Percentiles rank a stretch among this genome's conserved stretches.
Conservation (phyloP, 2,888 invertebrate genomes). For the Pteria penguin region DNA sequence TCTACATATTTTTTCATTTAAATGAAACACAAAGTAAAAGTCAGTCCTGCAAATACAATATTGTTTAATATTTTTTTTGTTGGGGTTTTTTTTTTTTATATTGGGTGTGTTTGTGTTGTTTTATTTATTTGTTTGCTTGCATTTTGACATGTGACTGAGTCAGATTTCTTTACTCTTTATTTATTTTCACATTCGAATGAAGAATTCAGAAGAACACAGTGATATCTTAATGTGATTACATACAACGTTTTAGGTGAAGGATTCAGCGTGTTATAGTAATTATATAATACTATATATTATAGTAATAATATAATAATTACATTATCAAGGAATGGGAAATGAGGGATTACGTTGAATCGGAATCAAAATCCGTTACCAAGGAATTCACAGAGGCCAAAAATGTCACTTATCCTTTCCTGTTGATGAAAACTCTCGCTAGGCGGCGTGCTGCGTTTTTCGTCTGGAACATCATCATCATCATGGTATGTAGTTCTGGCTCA, state of each 20-base stretch:
- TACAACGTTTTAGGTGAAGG: neutral
- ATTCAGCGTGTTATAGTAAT: neutral
- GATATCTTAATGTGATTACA: neutral
- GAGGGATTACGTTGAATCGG: conserved; percentile 68
- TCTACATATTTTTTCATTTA: too few relatives aligned
- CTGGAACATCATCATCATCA: conserved; percentile 77
- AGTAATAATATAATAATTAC: neutral
- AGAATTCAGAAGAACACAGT: neutral
- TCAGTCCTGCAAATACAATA: too few relatives aligned
- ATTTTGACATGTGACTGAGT: neutral
- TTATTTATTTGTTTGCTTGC: neutral
- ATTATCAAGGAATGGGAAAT: conserved; percentile 72
- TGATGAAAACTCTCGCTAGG: conserved; percentile 74
- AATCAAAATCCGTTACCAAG: conserved; percentile 51
- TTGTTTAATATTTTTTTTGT: too few relatives aligned
- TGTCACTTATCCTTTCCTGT: conserved; percentile 63
- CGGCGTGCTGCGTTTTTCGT: conserved; percentile 77
- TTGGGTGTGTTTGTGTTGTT: neutral
- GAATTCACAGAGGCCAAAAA: conserved; percentile 63
- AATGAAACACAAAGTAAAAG: too few relatives aligned
- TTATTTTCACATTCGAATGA: neutral
- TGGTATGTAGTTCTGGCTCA: conserved; percentile 56
- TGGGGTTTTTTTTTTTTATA: too few relatives aligned
- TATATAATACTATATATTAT: neutral
- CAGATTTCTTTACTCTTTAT: neutral